Evolutionary conservation across 2,797 vertebrate genomes (phyloP).

Genomic region (Galago senegalensis): DNA sequence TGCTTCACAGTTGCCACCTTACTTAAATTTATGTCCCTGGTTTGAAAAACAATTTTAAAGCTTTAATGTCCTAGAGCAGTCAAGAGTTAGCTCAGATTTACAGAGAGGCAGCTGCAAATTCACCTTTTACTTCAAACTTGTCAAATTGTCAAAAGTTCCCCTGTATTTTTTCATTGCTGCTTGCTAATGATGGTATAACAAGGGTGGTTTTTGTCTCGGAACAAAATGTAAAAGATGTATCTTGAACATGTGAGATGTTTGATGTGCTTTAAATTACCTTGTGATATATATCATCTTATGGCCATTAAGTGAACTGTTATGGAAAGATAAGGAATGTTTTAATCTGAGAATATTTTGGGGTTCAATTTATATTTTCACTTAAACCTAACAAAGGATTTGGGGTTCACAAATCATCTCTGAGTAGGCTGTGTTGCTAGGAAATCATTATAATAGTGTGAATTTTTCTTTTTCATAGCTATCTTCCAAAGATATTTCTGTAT

Average conservation of each 20-base stretch:
- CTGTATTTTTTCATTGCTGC: conserved; percentile 67
- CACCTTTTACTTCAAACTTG: conserved; percentile 76
- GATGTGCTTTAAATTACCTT: conserved; percentile 53
- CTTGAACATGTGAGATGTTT: conserved; percentile 75
- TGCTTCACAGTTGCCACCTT: conserved; percentile 42
- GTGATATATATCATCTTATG: not conserved
- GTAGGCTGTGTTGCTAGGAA: conserved; percentile 63
- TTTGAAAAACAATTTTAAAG: conserved; percentile 75
- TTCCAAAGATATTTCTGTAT: conserved; percentile 60
- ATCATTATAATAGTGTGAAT: conserved; percentile 50
- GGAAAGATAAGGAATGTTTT: conserved; percentile 47
- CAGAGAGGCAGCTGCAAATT: conserved; percentile 76
- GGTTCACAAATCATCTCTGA: conserved; percentile 70
- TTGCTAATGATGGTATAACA: conserved; percentile 78
- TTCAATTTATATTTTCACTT: conserved; percentile 64
- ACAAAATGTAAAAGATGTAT: conserved; percentile 58
- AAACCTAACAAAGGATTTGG: not conserved
- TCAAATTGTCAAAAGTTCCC: conserved; percentile 77
- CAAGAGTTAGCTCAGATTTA: conserved; percentile 73
- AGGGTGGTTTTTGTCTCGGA: conserved; percentile 64
- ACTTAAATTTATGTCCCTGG: conserved; percentile 61
- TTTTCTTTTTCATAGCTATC: conserved; percentile 55
- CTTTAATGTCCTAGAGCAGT: conserved; percentile 73
- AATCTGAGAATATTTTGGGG: conserved; percentile 57
- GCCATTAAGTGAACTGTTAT: conserved; percentile 53